Base-by-base conservation (phyloP, 2,113 vertebrate genomes). In the Cynopterus brachyotis region DNA sequence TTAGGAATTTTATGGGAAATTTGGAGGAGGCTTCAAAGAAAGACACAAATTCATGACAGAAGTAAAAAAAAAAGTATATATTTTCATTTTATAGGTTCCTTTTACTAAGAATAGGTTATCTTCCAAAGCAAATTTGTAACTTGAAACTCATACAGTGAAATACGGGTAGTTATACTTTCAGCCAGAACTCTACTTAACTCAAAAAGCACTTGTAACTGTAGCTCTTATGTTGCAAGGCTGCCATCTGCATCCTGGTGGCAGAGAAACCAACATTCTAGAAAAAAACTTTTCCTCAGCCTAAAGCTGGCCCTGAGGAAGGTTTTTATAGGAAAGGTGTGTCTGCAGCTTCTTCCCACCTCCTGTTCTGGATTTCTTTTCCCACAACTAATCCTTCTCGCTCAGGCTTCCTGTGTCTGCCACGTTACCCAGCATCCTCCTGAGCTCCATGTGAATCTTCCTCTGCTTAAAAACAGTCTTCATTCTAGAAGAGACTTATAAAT, bases 21-120 rank as follows among this genome's bases (percentile, higher is more conserved):
- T 40, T 83, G 55, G 72, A 59, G 70, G 60, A 84, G 37, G 1
- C n/a, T 70, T 59, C 72, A 69, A 85, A 94, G 47, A 86, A 30
- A 88, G 53, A 62, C 5, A 67, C 47, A 50, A 64, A 83, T 83
- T 92, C 20, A 64, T 3, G n/a, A 78, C 28, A 53, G 37, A 19
- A 62, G 72, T 53, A 28, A 89, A 42, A 88, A 72, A 64, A 57
- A 32, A 42, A 13, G n/a, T 11, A 59, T 45, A 45, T 73, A 64
- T 79, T 73, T 83, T 91, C 50, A 22, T 57, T 30, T 62, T 81
- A 82, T 22, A 53, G 37, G 17, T 50, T 87, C 19, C 37, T n/a
- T 57, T 91, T 59, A 55, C 37, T 60, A 16, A 22, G 6, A 32
- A 22, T 22, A 59, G 16, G 1, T 83, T 75, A 59, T 16, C 57